Conservation (phyloP, 1,140 invertebrate genomes). For the Apolygus lucorum region DNA sequence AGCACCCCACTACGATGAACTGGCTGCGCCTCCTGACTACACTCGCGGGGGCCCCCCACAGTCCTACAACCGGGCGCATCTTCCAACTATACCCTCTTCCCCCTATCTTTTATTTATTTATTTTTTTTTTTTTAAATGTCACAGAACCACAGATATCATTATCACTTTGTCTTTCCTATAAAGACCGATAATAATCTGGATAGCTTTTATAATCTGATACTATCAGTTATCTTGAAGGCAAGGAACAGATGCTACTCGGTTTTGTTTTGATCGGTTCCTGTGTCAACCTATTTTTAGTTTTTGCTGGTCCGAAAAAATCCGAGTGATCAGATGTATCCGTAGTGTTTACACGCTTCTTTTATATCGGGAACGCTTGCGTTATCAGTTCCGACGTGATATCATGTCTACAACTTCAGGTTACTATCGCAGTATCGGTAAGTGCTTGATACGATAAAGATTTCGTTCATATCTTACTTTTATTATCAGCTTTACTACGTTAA, state of each 20-base stretch:
- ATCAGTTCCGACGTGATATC: not conserved
- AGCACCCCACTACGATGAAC: not conserved
- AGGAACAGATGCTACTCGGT: not conserved
- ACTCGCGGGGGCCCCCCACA: not conserved
- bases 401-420: not conserved
- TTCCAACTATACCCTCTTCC: not conserved
- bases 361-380: not conserved
- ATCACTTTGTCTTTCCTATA: not conserved
- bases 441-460: not conserved
- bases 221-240: not conserved
- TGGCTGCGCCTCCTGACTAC: not conserved
- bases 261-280: not conserved
- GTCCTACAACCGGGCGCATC: not conserved
- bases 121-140: not conserved
- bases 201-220: not conserved
- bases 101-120: too few species aligned
- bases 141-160: not conserved
- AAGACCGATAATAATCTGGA: not conserved
- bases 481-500: too few species aligned
- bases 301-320: not conserved
- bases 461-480: not conserved
- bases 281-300: too few species aligned
- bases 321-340: not conserved
- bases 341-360: not conserved
- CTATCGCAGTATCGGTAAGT: constrained; percentile 7